phyloP scores from a whole-genome alignment of 2,888 invertebrate genomes.

The Cinara cedri region DNA sequence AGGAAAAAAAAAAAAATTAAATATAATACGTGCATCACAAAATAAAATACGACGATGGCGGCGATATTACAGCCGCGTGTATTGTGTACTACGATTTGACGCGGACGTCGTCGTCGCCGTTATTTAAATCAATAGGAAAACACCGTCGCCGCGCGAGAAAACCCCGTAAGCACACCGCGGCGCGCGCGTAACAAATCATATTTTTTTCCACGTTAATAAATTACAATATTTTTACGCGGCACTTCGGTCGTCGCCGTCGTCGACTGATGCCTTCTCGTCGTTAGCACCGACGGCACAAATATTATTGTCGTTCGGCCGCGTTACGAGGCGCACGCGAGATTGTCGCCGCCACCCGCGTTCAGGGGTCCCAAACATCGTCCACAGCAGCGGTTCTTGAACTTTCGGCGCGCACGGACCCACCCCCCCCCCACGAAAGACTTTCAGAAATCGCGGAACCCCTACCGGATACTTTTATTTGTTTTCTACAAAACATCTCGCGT shows the following conservation, averaged over 20 bases:
- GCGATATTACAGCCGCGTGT: no score
- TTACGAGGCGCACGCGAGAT: conserved; percentile 12
- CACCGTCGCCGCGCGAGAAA: background rate
- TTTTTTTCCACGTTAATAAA: background rate
- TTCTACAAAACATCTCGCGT: no score
- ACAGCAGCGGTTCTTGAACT: background rate
- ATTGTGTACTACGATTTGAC: no score
- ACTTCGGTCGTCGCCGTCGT: no score
- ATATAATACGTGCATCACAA: background rate
- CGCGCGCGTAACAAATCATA: background rate
- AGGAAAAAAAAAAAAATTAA: conserved; percentile 15
- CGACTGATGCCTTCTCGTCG: no score
- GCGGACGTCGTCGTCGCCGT: background rate
- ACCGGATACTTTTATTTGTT: no score
- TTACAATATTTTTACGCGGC: no score
- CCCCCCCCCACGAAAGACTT: no score
- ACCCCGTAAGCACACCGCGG: conserved; percentile 1
- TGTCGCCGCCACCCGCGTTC: conserved; percentile 12
- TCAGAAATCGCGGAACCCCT: no score
- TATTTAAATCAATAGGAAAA: no score
- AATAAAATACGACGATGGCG: background rate
- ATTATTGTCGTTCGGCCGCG: no score
- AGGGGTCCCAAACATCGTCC: conserved; percentile 8
- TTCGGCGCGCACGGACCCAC: no score
- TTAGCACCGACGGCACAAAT: background rate